A percentile compares a stretch with the other conserved stretches of the same genome.
Evolutionary conservation across 2,797 vertebrate species (phyloP).

Genomic region (Coccyzus lansbergi): DNA sequence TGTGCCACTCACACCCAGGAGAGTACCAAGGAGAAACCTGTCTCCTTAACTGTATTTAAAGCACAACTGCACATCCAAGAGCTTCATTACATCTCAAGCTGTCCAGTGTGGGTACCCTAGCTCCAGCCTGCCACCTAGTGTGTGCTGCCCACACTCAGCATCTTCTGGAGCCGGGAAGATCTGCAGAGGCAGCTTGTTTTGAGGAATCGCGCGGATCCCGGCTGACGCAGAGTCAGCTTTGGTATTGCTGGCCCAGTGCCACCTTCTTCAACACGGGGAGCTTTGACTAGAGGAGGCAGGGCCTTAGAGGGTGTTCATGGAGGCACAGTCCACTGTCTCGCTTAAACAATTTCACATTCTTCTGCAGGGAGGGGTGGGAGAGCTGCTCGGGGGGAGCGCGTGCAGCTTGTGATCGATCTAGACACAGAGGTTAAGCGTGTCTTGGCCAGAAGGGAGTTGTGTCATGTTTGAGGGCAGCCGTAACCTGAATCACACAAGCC

Average conservation of each 20-base stretch:
- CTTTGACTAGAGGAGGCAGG: neutral
- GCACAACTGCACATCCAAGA: neutral
- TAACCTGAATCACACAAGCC: neutral
- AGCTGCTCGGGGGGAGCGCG: neutral
- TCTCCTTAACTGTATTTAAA: constrained; percentile 40
- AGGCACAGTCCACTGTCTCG: neutral
- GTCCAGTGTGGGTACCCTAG: neutral
- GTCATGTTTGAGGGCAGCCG: neutral
- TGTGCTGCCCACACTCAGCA: neutral
- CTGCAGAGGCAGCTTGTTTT: neutral
- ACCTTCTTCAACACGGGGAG: neutral
- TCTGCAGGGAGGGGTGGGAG: neutral
- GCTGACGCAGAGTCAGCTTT: neutral
- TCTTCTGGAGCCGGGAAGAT: neutral
- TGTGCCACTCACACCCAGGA: neutral
- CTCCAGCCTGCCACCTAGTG: constrained; percentile 65
- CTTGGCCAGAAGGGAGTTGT: neutral
- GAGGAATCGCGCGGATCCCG: neutral
- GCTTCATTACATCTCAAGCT: neutral
- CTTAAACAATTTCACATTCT: neutral
- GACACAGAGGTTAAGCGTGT: neutral
- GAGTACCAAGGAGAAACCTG: constrained; percentile 39
- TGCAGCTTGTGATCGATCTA: neutral
- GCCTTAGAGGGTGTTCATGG: neutral
- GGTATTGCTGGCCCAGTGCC: neutral